Conservation (phyloP, 1,140 invertebrate species). For the Aphaenogaster floridana region DNA sequence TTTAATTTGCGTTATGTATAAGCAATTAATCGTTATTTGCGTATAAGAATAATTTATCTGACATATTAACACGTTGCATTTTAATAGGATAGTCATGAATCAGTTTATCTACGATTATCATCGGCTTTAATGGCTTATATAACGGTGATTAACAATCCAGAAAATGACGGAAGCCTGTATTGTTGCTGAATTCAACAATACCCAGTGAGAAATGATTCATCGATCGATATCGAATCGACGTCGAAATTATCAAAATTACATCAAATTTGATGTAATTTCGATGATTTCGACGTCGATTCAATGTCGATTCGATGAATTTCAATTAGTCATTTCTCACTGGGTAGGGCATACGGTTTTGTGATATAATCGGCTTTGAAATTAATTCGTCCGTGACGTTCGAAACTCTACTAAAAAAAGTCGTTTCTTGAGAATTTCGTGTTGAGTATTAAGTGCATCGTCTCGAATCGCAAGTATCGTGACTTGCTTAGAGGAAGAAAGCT, state of each 20-base stretch:
- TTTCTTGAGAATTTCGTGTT: background rate
- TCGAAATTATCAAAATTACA: too few species aligned
- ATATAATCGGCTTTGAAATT: background rate
- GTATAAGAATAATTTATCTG: background rate
- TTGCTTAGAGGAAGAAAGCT: background rate
- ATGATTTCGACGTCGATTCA: too few species aligned
- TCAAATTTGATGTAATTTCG: too few species aligned
- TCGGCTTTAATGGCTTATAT: background rate
- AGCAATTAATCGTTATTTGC: background rate
- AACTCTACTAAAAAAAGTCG: background rate
- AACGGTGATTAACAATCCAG: background rate
- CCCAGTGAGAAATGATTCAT: too few species aligned
- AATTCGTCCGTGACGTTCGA: background rate
- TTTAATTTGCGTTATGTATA: background rate
- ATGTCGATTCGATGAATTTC: too few species aligned
- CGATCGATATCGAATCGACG: too few species aligned
- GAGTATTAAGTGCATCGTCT: background rate
- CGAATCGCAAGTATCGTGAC: background rate
- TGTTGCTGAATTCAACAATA: background rate
- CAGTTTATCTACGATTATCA: background rate
- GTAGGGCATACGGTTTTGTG: background rate
- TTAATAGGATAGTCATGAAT: constrained; percentile 5
- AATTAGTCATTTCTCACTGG: too few species aligned
- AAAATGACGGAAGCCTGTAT: background rate
- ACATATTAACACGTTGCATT: background rate